A percentile compares a stretch with the other conserved stretches of the same genome.
Evolutionary conservation across 2,113 vertebrate species (phyloP).

Genomic region (Tursiops truncatus): DNA sequence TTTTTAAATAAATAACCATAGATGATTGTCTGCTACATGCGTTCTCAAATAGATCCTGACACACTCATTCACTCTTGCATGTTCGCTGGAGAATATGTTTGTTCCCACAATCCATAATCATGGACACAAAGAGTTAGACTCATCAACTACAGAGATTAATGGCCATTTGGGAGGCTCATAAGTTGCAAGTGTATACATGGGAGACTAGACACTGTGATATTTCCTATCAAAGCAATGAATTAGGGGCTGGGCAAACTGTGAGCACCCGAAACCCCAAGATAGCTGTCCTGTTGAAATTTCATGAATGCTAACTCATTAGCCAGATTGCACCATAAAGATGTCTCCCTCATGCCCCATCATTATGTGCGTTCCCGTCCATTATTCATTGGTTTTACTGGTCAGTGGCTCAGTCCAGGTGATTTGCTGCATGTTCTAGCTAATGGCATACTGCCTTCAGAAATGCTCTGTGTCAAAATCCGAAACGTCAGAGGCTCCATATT

Average conservation of each 20-base stretch:
- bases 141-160: not conserved
- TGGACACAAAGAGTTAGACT: not conserved
- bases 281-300: not conserved
- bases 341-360: not conserved
- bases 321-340: not conserved
- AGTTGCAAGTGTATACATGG: not conserved
- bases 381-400: not conserved
- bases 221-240: not conserved
- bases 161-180: not conserved
- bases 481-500: not conserved
- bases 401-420: not conserved
- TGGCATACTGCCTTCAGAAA: not conserved
- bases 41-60: not conserved
- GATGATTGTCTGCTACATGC: not conserved
- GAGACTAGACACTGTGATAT: not conserved
- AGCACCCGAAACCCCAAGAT: not conserved
- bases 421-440: not conserved
- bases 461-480: not conserved
- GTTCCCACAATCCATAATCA: not conserved
- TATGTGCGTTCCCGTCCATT: not conserved
- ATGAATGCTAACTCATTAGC: not conserved
- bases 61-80: not conserved
- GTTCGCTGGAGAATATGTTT: not conserved
- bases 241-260: accelerated
- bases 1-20: not conserved